Evolutionary conservation across 2,113 vertebrate genomes (phyloP), one percentile per base, ranked within the genome.

Genomic region (Toxotes chatareus): DNA sequence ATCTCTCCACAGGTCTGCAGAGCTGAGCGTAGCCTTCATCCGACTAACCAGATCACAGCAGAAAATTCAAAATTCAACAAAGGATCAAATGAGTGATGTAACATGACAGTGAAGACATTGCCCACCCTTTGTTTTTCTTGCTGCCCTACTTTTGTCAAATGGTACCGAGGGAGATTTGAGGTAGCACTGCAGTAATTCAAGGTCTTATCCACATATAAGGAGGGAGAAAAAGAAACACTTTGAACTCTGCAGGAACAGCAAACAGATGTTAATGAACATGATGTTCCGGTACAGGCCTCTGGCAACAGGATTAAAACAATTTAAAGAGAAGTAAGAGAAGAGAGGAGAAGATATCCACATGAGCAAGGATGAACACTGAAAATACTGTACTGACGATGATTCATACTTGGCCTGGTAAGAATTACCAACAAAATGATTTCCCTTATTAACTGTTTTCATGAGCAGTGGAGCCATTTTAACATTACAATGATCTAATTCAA

Each of bases 251-350:
- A 82, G 82, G 73, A 91, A 84, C 83, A 81, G 82, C 88, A 91
- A 91, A 88, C 90, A 92, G 88, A 94, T 90, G 90, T 89, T 93
- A 94, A 93, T 93, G 89, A 94, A 93, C 86, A 85, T 75, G 85
- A 86, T 89, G 86, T 85, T 89, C 88, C 86, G 88, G 90, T 84
- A 78, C 79, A 79, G 65, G 88, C 86, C 86, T 68, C 85, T 77
- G 86, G 91, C 89, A 82, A 82, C 49, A 81, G 77, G 90, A 89
- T 86, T 86, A 88, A 86, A 89, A 86, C 81, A 79, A 86, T 83
- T 89, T 83, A 83, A 78, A 83, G 46, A 73, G 62, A 79, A 80
- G 65, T 77, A 61, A 87, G 60, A 27, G 27, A 27, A 27, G 27
- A 27, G 69, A 73, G 42, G 23, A 69, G 67, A 70, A 68, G 72